A percentile compares a stretch with the other conserved stretches of the same genome.
Conservation (phyloP, 2,888 invertebrate species). For the Zygothrica quintamaculata region DNA sequence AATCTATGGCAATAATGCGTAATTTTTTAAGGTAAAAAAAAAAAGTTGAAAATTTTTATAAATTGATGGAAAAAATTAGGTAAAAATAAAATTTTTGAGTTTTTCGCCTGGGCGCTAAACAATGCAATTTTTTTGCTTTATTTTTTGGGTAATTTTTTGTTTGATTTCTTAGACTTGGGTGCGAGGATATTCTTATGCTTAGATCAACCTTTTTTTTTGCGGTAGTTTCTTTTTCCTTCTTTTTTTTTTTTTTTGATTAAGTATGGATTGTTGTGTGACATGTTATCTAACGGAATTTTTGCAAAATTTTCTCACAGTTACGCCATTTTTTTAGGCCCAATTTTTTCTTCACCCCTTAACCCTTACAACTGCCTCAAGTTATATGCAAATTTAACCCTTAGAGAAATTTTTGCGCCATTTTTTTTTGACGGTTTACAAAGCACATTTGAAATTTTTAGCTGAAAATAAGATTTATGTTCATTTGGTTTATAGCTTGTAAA, state of each 20-base stretch:
- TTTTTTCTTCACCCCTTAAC: slow-evolving; percentile 20
- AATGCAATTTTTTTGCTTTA: slow-evolving; percentile 45
- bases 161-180: slow-evolving; percentile 26
- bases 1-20: slow-evolving; percentile 69
- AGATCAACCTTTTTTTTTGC: too few species aligned
- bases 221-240: too few species aligned
- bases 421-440: slow-evolving; percentile 30
- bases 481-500: slow-evolving; percentile 80
- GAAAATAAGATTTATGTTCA: slow-evolving; percentile 64
- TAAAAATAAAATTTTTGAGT: slow-evolving; percentile 34
- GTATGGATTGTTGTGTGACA: slow-evolving; percentile 7
- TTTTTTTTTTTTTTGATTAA: slow-evolving; percentile 61
- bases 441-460: slow-evolving; percentile 16
- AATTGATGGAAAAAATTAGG: slow-evolving; percentile 51
- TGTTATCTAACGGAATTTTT: slow-evolving; percentile 68
- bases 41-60: slow-evolving; percentile 26
- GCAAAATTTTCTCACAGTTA: slow-evolving; percentile 66
- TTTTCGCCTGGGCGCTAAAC: slow-evolving; percentile 31
- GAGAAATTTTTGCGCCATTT: slow-evolving; percentile 13
- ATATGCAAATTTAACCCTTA: slow-evolving; percentile 52
- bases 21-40: slow-evolving; percentile 71
- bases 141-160: slow-evolving; percentile 51
- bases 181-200: too few species aligned
- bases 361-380: slow-evolving; percentile 11
- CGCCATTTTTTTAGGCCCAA: slow-evolving; percentile 29